Conservation (phyloP, 2,888 invertebrate genomes). For the Lochmaea capreae region DNA sequence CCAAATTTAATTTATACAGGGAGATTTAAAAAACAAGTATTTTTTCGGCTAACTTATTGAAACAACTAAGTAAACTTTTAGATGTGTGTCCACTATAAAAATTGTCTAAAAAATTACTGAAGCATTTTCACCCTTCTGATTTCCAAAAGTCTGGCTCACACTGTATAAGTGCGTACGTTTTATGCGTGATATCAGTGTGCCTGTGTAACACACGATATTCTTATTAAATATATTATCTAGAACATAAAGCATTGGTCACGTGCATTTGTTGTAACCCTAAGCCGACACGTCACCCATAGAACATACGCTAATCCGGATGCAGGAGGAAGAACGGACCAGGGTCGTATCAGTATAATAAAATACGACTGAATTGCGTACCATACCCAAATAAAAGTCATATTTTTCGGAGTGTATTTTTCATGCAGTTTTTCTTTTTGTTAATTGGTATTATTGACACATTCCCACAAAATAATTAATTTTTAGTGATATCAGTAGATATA, state of each 20-base stretch:
- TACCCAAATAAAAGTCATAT: neutral
- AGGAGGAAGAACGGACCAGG: slow-evolving; percentile 19
- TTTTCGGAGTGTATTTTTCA: neutral
- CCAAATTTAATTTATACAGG: no score
- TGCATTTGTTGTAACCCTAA: slow-evolving; percentile 31
- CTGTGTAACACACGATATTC: slow-evolving; percentile 24
- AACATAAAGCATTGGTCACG: slow-evolving; percentile 32
- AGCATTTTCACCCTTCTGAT: neutral
- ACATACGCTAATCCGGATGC: slow-evolving; percentile 33
- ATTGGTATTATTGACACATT: no score
- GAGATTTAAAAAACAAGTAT: no score
- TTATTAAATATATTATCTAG: slow-evolving; percentile 32
- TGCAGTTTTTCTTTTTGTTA: neutral
- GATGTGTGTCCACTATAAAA: no score
- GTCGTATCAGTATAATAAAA: slow-evolving; percentile 3
- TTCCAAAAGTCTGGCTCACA: neutral
- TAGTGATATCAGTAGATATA: no score
- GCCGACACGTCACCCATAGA: slow-evolving; percentile 27
- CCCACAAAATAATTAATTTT: no score
- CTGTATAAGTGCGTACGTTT: slow-evolving; percentile 16
- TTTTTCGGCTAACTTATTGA: no score
- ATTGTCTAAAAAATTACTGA: no score
- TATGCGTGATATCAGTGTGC: slow-evolving; percentile 6
- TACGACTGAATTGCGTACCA: neutral
- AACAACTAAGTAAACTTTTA: no score